Evolutionary conservation across 2,797 vertebrate species (phyloP).

Genomic region (Novumbra hubbsi): DNA sequence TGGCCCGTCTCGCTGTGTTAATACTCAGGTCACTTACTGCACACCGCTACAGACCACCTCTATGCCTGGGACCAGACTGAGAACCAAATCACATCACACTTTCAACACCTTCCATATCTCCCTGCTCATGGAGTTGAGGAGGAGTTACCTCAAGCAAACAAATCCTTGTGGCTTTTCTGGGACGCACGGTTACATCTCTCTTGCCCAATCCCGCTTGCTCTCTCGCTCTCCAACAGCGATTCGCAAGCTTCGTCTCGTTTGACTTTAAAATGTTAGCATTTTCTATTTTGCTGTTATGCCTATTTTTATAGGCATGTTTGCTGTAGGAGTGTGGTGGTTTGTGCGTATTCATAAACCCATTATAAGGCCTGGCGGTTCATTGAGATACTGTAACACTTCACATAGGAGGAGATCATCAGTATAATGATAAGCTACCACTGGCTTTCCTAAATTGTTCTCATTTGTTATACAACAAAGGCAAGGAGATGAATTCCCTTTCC

Average conservation of each 20-base stretch:
- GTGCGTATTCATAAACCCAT: constrained; percentile 46
- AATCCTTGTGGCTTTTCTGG: neutral
- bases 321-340: constrained; percentile 29
- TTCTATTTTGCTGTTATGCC: constrained; percentile 27
- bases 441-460: constrained; percentile 59
- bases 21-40: constrained; percentile 40
- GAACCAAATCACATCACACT: constrained; percentile 46
- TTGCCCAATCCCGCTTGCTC: neutral
- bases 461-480: constrained; percentile 68
- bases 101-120: constrained; percentile 4
- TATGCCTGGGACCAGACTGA: constrained; percentile 38
- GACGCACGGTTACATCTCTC: neutral
- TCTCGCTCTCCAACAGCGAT: neutral
- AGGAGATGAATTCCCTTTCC: constrained; percentile 58
- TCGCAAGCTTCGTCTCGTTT: neutral
- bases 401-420: constrained; percentile 56
- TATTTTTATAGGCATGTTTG: constrained; percentile 48
- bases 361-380: constrained; percentile 49
- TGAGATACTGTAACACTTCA: constrained; percentile 31
- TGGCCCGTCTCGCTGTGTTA: constrained; percentile 23
- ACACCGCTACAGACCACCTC: constrained; percentile 58
- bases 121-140: neutral
- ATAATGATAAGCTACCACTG: constrained; percentile 53
- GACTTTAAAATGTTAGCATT: neutral
- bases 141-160: neutral